Evolutionary conservation across 1,140 invertebrate species (phyloP).

Genomic region (Drosophila parvula): DNA sequence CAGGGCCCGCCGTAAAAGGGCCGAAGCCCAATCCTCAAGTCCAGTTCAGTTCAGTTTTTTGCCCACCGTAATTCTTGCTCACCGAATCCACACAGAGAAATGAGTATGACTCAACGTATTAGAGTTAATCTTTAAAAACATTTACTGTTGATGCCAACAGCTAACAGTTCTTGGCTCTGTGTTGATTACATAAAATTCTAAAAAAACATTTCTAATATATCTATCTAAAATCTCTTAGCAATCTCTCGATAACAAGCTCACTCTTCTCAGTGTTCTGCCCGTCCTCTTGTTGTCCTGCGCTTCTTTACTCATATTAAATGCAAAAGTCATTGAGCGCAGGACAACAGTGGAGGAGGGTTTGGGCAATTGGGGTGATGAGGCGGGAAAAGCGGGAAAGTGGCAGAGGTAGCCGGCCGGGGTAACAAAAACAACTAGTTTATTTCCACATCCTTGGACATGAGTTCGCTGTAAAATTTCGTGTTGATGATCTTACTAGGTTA

Average conservation of each 20-base stretch:
- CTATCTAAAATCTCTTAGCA: neutral
- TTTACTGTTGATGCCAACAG: neutral
- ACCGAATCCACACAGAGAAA: conserved; percentile 6
- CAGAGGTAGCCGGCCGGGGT: conserved; percentile 27
- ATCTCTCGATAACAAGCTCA: neutral
- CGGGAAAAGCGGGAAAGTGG: neutral
- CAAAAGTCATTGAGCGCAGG: conserved; percentile 81
- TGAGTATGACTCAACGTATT: neutral
- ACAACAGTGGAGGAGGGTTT: conserved; percentile 43
- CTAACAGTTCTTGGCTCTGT: too few species aligned
- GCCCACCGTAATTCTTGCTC: conserved; percentile 25
- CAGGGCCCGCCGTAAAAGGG: conserved; percentile 44
- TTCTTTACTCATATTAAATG: conserved; percentile 77
- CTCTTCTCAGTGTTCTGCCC: conserved; percentile 23
- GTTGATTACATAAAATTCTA: too few species aligned
- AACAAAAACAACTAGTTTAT: conserved; percentile 79
- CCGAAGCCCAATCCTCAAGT: conserved; percentile 47
- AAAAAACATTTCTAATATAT: too few species aligned
- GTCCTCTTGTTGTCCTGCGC: conserved; percentile 43
- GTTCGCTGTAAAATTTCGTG: conserved; percentile 83
- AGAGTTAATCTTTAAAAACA: neutral
- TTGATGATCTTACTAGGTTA: conserved; percentile 84
- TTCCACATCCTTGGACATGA: conserved; percentile 81
- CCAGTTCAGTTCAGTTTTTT: conserved; percentile 51
- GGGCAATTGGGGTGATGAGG: neutral